phyloP scores from a whole-genome alignment of 53 echinoderm and acorn worm species.

The Glandiceps talaboti region DNA sequence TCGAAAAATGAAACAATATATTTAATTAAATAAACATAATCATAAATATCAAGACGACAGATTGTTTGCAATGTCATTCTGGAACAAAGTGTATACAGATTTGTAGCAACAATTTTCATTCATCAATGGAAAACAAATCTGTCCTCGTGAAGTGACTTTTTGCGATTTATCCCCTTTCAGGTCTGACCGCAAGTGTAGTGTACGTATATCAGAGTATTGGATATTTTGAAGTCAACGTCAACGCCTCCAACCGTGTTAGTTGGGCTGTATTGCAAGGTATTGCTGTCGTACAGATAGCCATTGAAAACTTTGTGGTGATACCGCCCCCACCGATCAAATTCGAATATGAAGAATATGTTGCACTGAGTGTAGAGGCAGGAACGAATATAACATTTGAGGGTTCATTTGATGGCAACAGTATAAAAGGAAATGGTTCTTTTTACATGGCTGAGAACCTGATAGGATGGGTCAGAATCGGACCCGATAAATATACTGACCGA shows the following conservation, averaged over 20 bases:
- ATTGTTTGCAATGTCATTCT: too few relatives aligned
- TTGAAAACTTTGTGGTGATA: conserved; percentile 60
- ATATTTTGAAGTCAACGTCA: conserved; percentile 50
- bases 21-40: too few relatives aligned
- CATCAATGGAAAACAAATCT: too few relatives aligned
- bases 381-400: conserved; percentile 52
- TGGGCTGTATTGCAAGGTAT: conserved; percentile 37
- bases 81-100: too few relatives aligned
- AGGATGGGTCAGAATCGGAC: conserved; percentile 49
- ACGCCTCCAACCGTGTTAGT: conserved; percentile 71
- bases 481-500: conserved; percentile 51
- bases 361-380: conserved; percentile 54
- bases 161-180: conserved; percentile 11
- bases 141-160: background rate
- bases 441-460: conserved; percentile 39
- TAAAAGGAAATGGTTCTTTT: conserved; percentile 33
- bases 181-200: conserved; percentile 42
- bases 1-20: conserved; percentile 78
- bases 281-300: conserved; percentile 59
- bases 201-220: conserved; percentile 64
- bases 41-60: too few relatives aligned
- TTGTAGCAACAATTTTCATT: too few relatives aligned
- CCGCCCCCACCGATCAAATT: conserved; percentile 58
- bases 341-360: conserved; percentile 42
- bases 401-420: conserved; percentile 21